Evolutionary conservation across 2,797 vertebrate species (phyloP).

Genomic region (Enteromius paludinosus): DNA sequence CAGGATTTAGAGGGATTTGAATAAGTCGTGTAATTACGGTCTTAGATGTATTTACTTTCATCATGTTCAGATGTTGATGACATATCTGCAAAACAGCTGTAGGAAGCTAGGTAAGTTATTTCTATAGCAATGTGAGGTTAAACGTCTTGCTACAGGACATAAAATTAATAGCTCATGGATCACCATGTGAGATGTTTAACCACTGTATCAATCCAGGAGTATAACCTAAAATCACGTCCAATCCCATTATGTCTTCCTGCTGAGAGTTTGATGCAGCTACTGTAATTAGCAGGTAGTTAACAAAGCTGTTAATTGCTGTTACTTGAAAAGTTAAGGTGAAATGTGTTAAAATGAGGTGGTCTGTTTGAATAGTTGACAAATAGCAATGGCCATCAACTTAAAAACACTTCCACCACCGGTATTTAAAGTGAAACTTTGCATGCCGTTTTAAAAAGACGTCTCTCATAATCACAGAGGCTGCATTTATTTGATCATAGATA

Average conservation of each 20-base stretch:
- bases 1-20: not conserved
- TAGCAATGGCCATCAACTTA: not conserved
- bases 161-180: not conserved
- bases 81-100: slow-evolving; percentile 7
- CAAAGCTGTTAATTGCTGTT: not conserved
- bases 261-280: not conserved
- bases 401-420: not conserved
- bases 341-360: not conserved
- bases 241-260: not conserved
- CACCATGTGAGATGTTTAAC: not conserved
- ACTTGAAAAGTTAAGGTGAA: not conserved
- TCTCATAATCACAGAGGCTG: not conserved
- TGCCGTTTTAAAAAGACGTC: not conserved
- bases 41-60: not conserved
- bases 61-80: not conserved
- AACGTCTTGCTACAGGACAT: not conserved
- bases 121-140: not conserved
- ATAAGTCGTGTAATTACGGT: not conserved
- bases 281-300: not conserved
- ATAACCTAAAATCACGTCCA: not conserved
- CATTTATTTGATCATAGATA: not conserved
- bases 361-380: not conserved
- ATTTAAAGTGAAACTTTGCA: not conserved
- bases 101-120: not conserved
- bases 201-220: too few relatives aligned